Evolutionary conservation across 2,797 vertebrate species (phyloP).

Genomic region (Erithacus rubecula): DNA sequence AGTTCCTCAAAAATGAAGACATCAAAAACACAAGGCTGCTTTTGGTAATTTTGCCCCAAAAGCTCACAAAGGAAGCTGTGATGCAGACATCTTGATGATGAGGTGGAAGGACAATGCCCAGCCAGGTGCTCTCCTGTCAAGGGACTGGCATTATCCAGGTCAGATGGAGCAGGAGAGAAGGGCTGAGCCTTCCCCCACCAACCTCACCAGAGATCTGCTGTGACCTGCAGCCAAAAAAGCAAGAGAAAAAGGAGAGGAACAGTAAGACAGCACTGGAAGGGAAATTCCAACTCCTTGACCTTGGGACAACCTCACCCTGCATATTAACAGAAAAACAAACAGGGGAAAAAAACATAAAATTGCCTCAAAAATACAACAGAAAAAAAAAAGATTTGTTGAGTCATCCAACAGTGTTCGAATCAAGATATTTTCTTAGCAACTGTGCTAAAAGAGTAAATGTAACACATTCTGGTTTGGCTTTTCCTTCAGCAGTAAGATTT

Average conservation of each 20-base stretch:
- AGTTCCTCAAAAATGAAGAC: conserved; percentile 18
- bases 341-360: background rate
- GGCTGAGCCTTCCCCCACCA: background rate
- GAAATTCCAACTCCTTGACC: conserved; percentile 65
- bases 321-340: background rate
- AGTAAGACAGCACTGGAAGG: conserved; percentile 47
- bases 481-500: conserved; percentile 9
- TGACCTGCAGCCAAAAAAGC: conserved; percentile 5
- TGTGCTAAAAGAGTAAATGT: conserved; percentile 16
- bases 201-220: background rate
- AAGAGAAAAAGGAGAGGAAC: conserved; percentile 34
- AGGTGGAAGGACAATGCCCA: background rate
- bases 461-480: conserved; percentile 30
- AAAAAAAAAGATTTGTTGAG: conserved; percentile 40
- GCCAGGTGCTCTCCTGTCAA: background rate
- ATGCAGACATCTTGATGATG: background rate
- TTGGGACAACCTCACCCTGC: background rate
- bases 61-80: background rate
- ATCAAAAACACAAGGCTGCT: background rate
- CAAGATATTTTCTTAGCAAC: conserved; percentile 48
- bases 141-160: background rate
- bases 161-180: background rate
- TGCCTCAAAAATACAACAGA: background rate
- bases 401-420: background rate
- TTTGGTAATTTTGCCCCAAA: background rate